A percentile compares a stretch with the other conserved stretches of the same genome.
phyloP scores from a whole-genome alignment of 2,888 invertebrate species.

The Hirudinaria manillensis region DNA sequence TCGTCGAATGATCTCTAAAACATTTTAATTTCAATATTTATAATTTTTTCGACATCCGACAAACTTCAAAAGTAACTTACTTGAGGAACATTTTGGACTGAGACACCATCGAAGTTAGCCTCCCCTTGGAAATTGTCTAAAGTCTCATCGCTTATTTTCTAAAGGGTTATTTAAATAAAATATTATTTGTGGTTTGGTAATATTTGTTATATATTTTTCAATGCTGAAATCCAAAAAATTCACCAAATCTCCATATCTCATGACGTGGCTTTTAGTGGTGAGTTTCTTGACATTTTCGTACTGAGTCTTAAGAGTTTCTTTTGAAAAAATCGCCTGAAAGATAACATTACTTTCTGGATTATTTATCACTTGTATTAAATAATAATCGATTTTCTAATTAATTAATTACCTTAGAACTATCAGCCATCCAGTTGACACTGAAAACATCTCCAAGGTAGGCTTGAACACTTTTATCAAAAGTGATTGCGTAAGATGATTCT shows the following conservation, averaged over 20 bases:
- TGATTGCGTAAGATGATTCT: slow-evolving; percentile 63
- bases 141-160: slow-evolving; percentile 29
- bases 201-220: background rate
- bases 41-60: too few species aligned
- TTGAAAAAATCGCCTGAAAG: slow-evolving; percentile 55
- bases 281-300: slow-evolving; percentile 57
- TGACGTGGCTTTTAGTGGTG: slow-evolving; percentile 61
- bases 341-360: background rate
- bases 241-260: slow-evolving; percentile 59
- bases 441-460: slow-evolving; percentile 62
- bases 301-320: slow-evolving; percentile 59
- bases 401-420: slow-evolving; percentile 54
- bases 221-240: slow-evolving; percentile 23
- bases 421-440: slow-evolving; percentile 63
- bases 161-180: background rate
- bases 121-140: slow-evolving; percentile 26
- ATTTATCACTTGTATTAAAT: background rate
- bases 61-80: too few species aligned
- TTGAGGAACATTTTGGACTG: too few species aligned
- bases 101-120: background rate
- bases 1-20: slow-evolving; percentile 39
- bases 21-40: too few species aligned
- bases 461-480: slow-evolving; percentile 56
- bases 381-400: background rate
- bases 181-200: background rate